Evolutionary conservation across 2,797 vertebrate species (phyloP).

Genomic region (Molothrus aeneus): DNA sequence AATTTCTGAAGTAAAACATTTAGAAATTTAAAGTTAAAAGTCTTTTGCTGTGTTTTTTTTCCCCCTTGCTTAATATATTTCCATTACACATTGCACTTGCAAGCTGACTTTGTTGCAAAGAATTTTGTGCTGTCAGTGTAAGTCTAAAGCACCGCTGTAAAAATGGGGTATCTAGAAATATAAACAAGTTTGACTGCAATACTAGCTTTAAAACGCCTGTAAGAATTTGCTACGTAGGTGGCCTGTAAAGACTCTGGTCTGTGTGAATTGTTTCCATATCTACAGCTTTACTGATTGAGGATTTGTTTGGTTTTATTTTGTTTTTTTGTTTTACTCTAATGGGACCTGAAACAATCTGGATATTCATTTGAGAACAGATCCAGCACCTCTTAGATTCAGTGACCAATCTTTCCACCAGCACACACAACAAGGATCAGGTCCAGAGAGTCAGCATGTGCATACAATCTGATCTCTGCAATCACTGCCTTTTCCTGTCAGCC

Average conservation of each 20-base stretch:
- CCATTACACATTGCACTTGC: background rate
- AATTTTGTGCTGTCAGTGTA: background rate
- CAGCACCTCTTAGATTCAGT: background rate
- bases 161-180: background rate
- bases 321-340: background rate
- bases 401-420: background rate
- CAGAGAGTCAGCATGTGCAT: fast-evolving
- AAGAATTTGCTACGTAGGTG: background rate
- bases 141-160: background rate
- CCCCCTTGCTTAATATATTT: background rate
- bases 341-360: background rate
- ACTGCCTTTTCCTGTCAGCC: background rate
- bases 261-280: background rate
- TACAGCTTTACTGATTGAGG: background rate
- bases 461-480: background rate
- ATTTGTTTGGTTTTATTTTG: background rate
- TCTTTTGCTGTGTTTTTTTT: background rate
- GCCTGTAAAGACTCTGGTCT: background rate
- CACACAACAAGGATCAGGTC: fast-evolving
- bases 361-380: background rate
- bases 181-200: background rate
- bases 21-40: slow-evolving; percentile 36
- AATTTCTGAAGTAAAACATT: background rate
- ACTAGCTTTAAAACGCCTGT: background rate
- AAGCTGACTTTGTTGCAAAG: background rate